Evolutionary conservation across 2,113 vertebrate species (phyloP), one percentile per base, ranked within the genome.

Genomic region (Caloenas nicobarica): DNA sequence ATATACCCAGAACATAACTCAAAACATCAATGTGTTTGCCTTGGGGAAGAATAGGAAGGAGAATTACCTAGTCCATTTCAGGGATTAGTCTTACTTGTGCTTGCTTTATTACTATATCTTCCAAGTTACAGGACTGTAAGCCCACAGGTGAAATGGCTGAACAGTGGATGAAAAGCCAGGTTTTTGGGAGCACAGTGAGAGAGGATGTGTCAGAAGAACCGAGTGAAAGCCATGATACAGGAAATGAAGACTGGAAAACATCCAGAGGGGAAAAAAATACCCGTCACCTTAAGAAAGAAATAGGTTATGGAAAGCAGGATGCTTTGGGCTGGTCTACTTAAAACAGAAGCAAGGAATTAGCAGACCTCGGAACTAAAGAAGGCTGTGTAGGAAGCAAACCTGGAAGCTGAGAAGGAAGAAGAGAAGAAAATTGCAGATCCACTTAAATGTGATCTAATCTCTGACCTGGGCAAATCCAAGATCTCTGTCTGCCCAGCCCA

Each of bases 61-160:
- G 86, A 93, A 95, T 71, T 89, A 85, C 44, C 44, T 38, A 95
- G 95, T 72, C 91, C 91, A 89, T 92, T 85, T 91, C 87, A 91
- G 87, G 86, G 91, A 95, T 96, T 94, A 97, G 91, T 94, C 19
- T 92, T 81, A 92, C 81, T 85, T 79, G 72, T 71, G 77, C 84
- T 92, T 82, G 34, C 91, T 87, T 92, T 95, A 91, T 90, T 91
- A 70, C 91, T 87, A 0, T 81, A 91, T 92, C 93, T 89, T 92
- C 91, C 62, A 91, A 65, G 93, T 82, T 85, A 82, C 71, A 94
- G 93, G 58, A 81, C 84, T 82, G 46, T 70, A 95, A 96, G 81
- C 91, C 93, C 94, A 92, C 81, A 77, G 89, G 91, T 92, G 66
- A 95, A 95, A 91, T 62, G 70, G 78, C 71, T 94, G 81, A 94